Base-by-base conservation (phyloP, 2,113 vertebrate genomes). In the Hydrochoerus hydrochaeris region DNA sequence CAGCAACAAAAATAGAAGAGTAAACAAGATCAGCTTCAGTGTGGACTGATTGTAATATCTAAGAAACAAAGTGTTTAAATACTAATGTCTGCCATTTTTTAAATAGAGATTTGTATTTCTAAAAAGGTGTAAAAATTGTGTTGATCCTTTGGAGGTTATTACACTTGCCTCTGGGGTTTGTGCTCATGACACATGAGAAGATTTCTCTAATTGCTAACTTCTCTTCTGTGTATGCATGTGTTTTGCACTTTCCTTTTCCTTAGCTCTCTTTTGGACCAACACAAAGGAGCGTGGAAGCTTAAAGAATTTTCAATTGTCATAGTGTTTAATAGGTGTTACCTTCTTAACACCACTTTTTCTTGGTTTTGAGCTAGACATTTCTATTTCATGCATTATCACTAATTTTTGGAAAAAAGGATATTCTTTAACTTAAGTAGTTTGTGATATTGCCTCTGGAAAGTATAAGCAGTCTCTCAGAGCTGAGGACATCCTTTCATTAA, bases 271-370 rank as follows among this genome's bases (percentile, higher is more conserved):
- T 63, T 88, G 71, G 60, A 85, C 7, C 46, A 82, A 86, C 57
- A 83, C 19, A 85, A 90, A 82, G 75, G 5, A 97, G 67, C 2
- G 1, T 57, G 26, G 16, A 95, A 94, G 20, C 67, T 82, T 81
- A 84, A 65, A 67, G 62, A 46, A 94, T 52, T 77, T 82, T 82
- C 82, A 94, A 67, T 16, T 91, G 13, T 82, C 35, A 90, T 32
- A 91, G 46, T 86, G 35, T 84, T 95, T 90, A 95, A 92, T 85
- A 81, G 49, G 57, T 92, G 54, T 77, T 95, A 93, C 58, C 44
- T 95, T 93, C 63, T 78, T 94, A 91, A n/a, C 46, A 65, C 4
- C 44, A 19, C 3, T 58, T 85, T 88, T 57, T 38, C 71, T 80
- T 93, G 26, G 7, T n/a, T 9, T 86, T 95, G 24, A 58, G 5